A percentile compares a stretch with the other conserved stretches of the same genome.
These are phyloP conservation scores for Siniperca obscura DNA, from an alignment of 2,797 vertebrate species.

Conservation along the genomic window DNA sequence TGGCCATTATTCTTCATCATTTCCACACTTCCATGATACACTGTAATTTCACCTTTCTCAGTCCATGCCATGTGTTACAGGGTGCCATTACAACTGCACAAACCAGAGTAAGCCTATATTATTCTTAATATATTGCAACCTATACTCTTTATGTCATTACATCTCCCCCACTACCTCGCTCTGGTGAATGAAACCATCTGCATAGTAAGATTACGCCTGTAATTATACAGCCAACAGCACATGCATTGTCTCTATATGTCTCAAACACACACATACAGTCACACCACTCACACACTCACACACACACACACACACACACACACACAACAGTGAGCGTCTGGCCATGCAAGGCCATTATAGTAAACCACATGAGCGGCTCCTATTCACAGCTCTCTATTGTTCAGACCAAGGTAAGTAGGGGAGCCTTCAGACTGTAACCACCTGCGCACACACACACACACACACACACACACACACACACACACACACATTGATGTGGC, in stretches of 20 bases:
- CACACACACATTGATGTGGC: constrained; percentile 56
- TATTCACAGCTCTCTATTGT: constrained; percentile 86
- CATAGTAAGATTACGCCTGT: constrained; percentile 86
- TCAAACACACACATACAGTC: constrained; percentile 46
- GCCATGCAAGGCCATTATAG: constrained; percentile 85
- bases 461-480: constrained; percentile 43
- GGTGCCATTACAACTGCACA: constrained; percentile 46
- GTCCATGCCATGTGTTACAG: constrained; percentile 46
- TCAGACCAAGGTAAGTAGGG: constrained; percentile 85
- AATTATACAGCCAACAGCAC: constrained; percentile 84
- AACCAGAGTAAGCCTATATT: constrained; percentile 65
- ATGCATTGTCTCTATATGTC: constrained; percentile 81
- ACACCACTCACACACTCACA: constrained; percentile 27
- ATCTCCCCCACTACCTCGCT: constrained; percentile 58
- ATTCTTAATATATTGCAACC: constrained; percentile 82
- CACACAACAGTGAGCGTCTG: constrained; percentile 63
- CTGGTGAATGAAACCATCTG: constrained; percentile 85
- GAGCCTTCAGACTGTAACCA: constrained; percentile 87
- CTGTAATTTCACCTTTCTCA: constrained; percentile 69
- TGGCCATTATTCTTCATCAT: constrained; percentile 46
- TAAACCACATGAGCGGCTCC: constrained; percentile 83
- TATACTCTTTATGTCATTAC: constrained; percentile 83
- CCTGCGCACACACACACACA: constrained; percentile 59
- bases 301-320: constrained; percentile 32
- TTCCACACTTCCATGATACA: constrained; percentile 48